Base-by-base conservation (phyloP, 2,797 vertebrate genomes). In the Cyclopterus lumpus region DNA sequence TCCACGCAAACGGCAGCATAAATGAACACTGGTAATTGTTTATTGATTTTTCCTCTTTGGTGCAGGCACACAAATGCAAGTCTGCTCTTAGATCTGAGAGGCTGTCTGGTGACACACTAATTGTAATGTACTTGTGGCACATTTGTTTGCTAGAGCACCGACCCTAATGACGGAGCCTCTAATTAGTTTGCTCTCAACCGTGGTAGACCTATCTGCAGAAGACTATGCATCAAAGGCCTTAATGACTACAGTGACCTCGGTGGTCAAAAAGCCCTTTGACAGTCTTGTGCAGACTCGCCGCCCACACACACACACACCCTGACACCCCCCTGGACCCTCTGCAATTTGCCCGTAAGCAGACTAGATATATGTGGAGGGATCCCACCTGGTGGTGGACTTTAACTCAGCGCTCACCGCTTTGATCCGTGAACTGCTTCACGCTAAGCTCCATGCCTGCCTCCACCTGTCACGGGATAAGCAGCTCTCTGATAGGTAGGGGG, bases 401-500 rank as follows among this genome's bases (percentile, higher is more conserved):
- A 79, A 58, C 70, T 69, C 67, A 75, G 51, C 2, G 5, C 59
- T 86, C 69, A 75, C 63, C 26, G 6, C 78, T 84, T 79, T 79
- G 82, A 84, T 78, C 75, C 72, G 58, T 68, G 36, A 71, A 76
- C 75, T 54, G 64, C 24, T 51, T 83, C 75, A 71, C 40, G 42
- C 44, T 67, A 61, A 75, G 49, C 71, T 81, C 36, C 36, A 26
- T 8, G 46, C 22, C 74, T 68, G 67, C 70, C 79, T 82, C 59
- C 79, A 79, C 51, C 42, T 66, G 61, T 77, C 73, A 81, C 73
- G 74, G 71, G 79, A 77, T 75, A 18, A 77, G 76, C 76, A 76
- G 61, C 48, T 64, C 58, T 61, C 68, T 61, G 64, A 76, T 67
- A 48, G 70, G 48, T 54, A 59, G 51, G 62, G 51, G 11, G 1